Evolutionary conservation across 64 coral and sea anemone species (phyloP), one percentile per base, ranked within the genome.

Genomic region (Cladopsammia gracilis): DNA sequence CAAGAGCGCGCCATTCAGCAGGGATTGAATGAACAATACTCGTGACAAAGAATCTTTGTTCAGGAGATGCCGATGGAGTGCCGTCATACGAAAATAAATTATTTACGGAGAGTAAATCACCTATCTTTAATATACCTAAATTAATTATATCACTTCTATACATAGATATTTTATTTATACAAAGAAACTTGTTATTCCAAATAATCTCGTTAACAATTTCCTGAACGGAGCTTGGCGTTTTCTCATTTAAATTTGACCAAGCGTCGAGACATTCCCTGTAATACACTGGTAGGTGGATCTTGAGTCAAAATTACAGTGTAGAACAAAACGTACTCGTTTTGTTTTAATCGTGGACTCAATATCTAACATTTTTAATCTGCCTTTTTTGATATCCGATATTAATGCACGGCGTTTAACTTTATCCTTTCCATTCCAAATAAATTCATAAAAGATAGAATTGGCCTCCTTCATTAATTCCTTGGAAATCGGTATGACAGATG

Each of bases 321-420:
- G 64, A 8, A 89, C 6, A 16, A 77, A 50, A 10, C 61, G 6
- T 49, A 90, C 88, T 79, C 76, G 58, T 45, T 68, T 26, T 2
- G 88, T 12, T 56, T 51, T 34, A 49, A 90, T 68, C 59, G 51
- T 25, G 22, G 53, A 77, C 50, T 90, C 75, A 50, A 90, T 51
- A 90, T 90, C 88, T 47, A 75, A 16, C 61, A 90, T 70, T 54
- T 64, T 90, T 7, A 80, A 61, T 43, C 75, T 15, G 0, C 48
- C 73, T 7, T 49, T 76, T 52, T 51, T 18, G 23, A 76, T 22
- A 16, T 52, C 47, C 3, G 73, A 76, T 50, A 76, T 76, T 47
- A 51, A 16, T 8, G 48, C 73, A 76, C 51, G 45, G 16, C 73
- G 47, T 48, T 76, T 76, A 6, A 52, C 73, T 76, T 76, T 52